A percentile compares a stretch with the other conserved stretches of the same genome.
These are phyloP conservation scores for Apostichopus japonicus DNA, from an alignment of 35 echinoderm and acorn worm species.

Conservation along the genomic window DNA sequence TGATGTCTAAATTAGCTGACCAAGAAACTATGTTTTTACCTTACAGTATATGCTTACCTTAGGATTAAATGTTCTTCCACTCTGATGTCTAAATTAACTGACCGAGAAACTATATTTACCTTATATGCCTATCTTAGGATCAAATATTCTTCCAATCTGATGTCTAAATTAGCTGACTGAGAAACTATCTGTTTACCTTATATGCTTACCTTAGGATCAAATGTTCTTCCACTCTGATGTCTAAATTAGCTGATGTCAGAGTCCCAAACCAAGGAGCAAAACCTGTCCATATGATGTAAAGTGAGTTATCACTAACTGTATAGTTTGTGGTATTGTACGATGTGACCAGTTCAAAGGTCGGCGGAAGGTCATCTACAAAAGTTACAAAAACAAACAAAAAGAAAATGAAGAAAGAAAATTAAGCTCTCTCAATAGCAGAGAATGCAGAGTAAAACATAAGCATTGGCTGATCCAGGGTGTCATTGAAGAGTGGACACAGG, in stretches of 20 bases:
- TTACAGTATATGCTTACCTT: too few relatives aligned
- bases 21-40: too few relatives aligned
- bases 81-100: too few relatives aligned
- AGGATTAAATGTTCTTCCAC: too few relatives aligned
- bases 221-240: background rate
- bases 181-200: too few relatives aligned
- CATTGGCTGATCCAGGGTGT: background rate
- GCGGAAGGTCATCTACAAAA: background rate
- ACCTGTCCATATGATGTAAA: constrained; percentile 31
- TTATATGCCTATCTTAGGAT: too few relatives aligned
- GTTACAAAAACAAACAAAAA: background rate
- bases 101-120: too few relatives aligned
- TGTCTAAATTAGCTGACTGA: too few relatives aligned
- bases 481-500: background rate
- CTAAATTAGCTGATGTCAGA: background rate
- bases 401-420: too few relatives aligned
- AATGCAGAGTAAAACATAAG: background rate
- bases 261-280: constrained; percentile 18
- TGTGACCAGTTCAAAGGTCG: constrained; percentile 1
- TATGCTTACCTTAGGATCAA: constrained; percentile 2
- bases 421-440: background rate
- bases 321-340: background rate
- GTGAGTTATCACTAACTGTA: background rate
- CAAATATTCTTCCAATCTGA: too few relatives aligned
- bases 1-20: too few relatives aligned